Conservation (phyloP, 1,140 invertebrate species). For the Limonius californicus region DNA sequence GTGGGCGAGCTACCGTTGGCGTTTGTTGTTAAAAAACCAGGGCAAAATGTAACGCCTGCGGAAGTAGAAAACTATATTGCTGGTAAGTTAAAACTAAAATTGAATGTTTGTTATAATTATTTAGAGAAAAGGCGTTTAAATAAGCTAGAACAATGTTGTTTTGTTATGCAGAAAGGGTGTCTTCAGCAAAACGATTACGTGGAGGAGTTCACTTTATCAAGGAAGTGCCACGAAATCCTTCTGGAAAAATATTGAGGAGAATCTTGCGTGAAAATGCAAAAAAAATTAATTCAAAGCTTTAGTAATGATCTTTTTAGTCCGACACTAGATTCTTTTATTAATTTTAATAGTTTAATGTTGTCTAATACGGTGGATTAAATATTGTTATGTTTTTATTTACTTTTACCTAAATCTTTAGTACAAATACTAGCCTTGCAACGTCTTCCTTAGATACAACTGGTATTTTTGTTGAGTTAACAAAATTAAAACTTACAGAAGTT, state of each 20-base stretch:
- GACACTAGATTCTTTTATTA: too few species aligned
- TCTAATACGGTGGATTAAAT: too few species aligned
- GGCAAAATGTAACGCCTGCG: constrained; percentile 46
- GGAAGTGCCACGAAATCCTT: constrained; percentile 56
- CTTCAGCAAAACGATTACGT: constrained; percentile 54
- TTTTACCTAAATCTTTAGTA: too few species aligned
- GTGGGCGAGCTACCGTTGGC: constrained; percentile 68
- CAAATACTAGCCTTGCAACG: too few species aligned
- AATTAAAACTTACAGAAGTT: too few species aligned
- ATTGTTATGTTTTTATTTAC: too few species aligned
- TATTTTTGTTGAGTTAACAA: too few species aligned
- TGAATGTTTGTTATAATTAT: background rate
- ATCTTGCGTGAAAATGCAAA: constrained; percentile 33
- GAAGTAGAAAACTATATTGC: constrained; percentile 53
- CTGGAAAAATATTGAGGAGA: constrained; percentile 42
- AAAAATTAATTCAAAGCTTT: constrained; percentile 15
- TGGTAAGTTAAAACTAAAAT: constrained; percentile 37
- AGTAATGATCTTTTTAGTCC: too few species aligned
- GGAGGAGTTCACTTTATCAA: constrained; percentile 65
- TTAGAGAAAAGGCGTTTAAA: background rate
- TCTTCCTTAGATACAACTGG: too few species aligned
- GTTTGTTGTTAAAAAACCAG: constrained; percentile 58
- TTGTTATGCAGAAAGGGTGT: constrained; percentile 39
- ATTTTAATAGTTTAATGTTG: too few species aligned
- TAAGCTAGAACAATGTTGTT: too few species aligned